Percentiles rank a stretch among this genome's conserved stretches.
phyloP scores from a whole-genome alignment of 2,888 invertebrate genomes.

The Apamea sordens region DNA sequence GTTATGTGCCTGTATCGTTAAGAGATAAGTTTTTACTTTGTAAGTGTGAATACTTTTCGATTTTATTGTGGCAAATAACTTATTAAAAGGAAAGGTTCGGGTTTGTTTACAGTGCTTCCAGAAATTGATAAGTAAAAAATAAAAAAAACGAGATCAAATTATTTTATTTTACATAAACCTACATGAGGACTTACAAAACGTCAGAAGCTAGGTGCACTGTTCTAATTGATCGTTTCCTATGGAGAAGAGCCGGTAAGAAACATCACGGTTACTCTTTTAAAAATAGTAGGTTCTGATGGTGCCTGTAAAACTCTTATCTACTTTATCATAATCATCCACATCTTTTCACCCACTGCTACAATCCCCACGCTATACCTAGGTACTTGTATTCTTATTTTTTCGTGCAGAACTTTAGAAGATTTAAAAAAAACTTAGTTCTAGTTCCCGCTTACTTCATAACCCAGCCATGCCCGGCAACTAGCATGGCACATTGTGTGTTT shows the following conservation, averaged over 20 bases:
- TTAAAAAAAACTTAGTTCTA: background rate
- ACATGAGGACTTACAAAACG: background rate
- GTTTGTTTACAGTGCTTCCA: background rate
- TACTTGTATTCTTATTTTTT: background rate
- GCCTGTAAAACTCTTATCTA: no score
- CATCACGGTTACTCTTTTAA: no score
- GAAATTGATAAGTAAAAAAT: conserved; percentile 6
- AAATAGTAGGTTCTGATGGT: no score
- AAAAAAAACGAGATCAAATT: background rate
- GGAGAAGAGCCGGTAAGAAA: no score
- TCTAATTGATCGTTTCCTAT: background rate
- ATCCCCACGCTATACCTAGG: background rate
- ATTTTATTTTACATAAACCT: background rate
- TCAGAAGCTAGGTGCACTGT: background rate
- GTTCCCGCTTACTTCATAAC: conserved; percentile 60
- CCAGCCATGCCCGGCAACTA: conserved; percentile 60
- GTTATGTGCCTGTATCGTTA: conserved; percentile 30
- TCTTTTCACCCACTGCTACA: no score
- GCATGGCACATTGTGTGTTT: conserved; percentile 75
- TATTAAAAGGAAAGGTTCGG: conserved; percentile 19
- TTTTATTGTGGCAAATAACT: conserved; percentile 44
- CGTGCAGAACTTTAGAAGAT: no score
- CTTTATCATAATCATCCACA: no score
- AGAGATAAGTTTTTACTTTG: conserved; percentile 40
- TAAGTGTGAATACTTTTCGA: conserved; percentile 37